Evolutionary conservation across 35 echinoderm and acorn worm species (phyloP).

Genomic region (Strongylocentrotus purpuratus): DNA sequence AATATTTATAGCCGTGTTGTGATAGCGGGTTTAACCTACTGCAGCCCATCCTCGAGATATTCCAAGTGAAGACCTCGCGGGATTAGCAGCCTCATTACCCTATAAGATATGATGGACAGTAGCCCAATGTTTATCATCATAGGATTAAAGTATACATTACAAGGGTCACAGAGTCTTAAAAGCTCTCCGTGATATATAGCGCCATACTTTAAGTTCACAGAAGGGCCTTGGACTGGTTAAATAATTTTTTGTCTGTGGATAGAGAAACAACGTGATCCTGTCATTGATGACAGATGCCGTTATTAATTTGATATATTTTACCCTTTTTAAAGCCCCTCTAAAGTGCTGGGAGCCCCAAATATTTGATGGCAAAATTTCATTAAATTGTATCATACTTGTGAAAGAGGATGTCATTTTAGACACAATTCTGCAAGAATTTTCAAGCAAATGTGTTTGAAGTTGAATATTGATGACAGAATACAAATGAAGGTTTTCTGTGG

Average conservation of each 20-base stretch:
- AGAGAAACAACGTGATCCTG: neutral
- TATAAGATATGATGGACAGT: constrained; percentile 4
- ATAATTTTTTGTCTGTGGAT: neutral
- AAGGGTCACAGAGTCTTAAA: neutral
- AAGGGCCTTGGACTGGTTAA: neutral
- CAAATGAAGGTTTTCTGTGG: too few species aligned
- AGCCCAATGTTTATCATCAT: neutral
- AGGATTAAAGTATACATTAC: neutral
- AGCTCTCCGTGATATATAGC: neutral
- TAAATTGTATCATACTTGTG: too few species aligned
- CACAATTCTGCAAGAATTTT: too few species aligned
- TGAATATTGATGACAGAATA: too few species aligned
- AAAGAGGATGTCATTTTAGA: too few species aligned
- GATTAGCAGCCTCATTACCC: neutral
- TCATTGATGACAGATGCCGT: too few species aligned
- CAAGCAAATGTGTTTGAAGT: too few species aligned
- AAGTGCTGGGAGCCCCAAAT: too few species aligned
- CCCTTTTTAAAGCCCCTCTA: too few species aligned
- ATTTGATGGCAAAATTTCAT: too few species aligned
- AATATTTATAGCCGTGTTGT: constrained; percentile 46
- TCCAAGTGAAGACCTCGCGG: neutral
- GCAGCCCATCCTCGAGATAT: neutral
- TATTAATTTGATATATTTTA: too few species aligned
- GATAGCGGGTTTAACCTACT: constrained; percentile 19
- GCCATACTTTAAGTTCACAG: neutral